Percentiles rank a stretch among this genome's conserved stretches.
Conservation (phyloP, 2,797 vertebrate species). For the Furcifer pardalis region DNA sequence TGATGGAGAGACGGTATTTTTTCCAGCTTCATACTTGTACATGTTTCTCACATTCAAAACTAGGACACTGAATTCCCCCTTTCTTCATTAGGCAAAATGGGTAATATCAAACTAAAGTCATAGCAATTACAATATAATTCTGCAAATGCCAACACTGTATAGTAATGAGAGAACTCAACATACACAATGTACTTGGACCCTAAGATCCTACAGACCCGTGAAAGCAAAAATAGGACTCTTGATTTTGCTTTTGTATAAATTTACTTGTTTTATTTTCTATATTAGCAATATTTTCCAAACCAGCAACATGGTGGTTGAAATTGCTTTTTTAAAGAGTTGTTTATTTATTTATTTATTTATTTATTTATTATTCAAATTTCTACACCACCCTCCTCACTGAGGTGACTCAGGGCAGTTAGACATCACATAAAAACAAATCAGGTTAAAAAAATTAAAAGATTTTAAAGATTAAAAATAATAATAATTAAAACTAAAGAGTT, state of each 20-base stretch:
- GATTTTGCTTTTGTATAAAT: background rate
- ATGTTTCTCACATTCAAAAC: background rate
- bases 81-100: background rate
- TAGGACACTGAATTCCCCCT: background rate
- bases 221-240: background rate
- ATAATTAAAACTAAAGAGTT: too few species aligned
- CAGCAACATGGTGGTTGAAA: background rate
- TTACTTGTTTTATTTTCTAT: background rate
- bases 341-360: too few species aligned
- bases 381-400: too few species aligned
- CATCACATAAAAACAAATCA: too few species aligned
- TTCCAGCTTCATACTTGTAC: background rate
- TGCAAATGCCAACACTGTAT: too few species aligned
- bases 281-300: background rate
- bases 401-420: too few species aligned
- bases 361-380: too few species aligned
- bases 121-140: too few species aligned
- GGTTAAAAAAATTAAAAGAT: too few species aligned
- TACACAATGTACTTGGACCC: background rate
- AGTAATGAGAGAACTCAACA: background rate
- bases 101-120: too few species aligned
- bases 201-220: background rate
- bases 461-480: too few species aligned
- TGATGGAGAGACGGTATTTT: background rate
- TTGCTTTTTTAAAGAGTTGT: too few species aligned